A percentile compares a stretch with the other conserved stretches of the same genome.
Evolutionary conservation across 2,888 invertebrate species (phyloP).

Genomic region (Mesorhabditis spiculigera): DNA sequence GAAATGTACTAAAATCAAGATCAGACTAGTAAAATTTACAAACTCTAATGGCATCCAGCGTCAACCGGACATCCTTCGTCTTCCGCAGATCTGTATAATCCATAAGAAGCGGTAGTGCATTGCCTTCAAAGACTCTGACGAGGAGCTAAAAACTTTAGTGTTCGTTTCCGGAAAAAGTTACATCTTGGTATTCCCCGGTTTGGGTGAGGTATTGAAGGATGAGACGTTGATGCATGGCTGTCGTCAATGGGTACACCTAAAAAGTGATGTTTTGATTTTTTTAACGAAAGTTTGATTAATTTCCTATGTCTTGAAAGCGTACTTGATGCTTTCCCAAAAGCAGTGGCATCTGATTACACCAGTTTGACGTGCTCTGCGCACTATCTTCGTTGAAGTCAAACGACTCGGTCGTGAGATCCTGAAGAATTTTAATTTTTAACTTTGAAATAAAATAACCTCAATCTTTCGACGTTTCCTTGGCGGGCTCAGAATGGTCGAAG

Average conservation of each 20-base stretch:
- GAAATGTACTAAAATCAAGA: conserved; percentile 74
- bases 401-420: neutral
- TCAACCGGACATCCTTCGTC: conserved; percentile 83
- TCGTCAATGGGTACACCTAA: conserved; percentile 73
- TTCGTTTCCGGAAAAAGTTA: conserved; percentile 22
- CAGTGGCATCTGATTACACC: conserved; percentile 81
- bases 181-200: conserved; percentile 90
- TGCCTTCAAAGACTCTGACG: conserved; percentile 81
- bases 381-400: conserved; percentile 7
- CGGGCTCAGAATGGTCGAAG: conserved; percentile 15
- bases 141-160: conserved; percentile 69
- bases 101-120: conserved; percentile 83
- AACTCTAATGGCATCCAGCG: conserved; percentile 84
- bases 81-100: conserved; percentile 84
- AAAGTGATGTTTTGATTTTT: neutral
- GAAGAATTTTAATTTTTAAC: neutral
- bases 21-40: conserved; percentile 9
- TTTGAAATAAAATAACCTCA: neutral
- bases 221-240: conserved; percentile 84
- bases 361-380: conserved; percentile 68
- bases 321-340: conserved; percentile 80
- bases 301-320: neutral
- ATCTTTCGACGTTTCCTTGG: conserved; percentile 29
- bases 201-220: conserved; percentile 90
- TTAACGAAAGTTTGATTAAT: too few relatives aligned